phyloP scores from a whole-genome alignment of 2,888 invertebrate species.

The Coremacera marginata region DNA sequence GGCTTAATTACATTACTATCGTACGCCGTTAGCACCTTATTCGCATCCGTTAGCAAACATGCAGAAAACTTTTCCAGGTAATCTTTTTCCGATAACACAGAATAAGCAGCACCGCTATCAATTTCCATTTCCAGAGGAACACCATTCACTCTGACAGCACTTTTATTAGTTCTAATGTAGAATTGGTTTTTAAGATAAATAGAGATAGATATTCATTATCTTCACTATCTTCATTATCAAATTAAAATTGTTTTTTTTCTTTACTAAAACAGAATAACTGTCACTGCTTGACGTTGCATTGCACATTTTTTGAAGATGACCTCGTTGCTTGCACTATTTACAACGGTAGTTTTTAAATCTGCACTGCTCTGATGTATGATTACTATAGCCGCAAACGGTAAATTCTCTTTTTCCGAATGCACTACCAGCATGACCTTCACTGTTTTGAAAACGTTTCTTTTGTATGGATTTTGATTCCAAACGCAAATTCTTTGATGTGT shows the following conservation, averaged over 20 bases:
- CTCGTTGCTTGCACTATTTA: not conserved
- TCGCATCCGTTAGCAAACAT: not conserved
- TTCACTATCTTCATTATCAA: no score
- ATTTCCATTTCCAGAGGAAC: not conserved
- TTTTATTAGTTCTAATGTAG: not conserved
- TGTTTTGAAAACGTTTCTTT: no score
- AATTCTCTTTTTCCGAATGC: not conserved
- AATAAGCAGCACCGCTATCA: constrained; percentile 1
- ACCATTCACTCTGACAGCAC: constrained; percentile 6
- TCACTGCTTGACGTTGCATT: not conserved
- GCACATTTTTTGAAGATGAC: not conserved
- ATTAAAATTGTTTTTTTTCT: no score
- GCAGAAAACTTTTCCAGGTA: not conserved
- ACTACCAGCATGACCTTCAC: no score
- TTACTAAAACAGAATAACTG: not conserved
- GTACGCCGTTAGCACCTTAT: not conserved
- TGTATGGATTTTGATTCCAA: no score
- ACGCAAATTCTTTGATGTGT: no score
- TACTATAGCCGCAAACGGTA: not conserved
- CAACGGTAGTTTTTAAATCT: not conserved
- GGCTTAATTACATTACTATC: no score
- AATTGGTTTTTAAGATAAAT: not conserved
- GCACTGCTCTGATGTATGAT: not conserved
- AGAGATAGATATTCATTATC: not conserved
- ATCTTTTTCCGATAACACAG: not conserved